Conservation (phyloP, 1,140 invertebrate genomes). For the Theocolax elegans region DNA sequence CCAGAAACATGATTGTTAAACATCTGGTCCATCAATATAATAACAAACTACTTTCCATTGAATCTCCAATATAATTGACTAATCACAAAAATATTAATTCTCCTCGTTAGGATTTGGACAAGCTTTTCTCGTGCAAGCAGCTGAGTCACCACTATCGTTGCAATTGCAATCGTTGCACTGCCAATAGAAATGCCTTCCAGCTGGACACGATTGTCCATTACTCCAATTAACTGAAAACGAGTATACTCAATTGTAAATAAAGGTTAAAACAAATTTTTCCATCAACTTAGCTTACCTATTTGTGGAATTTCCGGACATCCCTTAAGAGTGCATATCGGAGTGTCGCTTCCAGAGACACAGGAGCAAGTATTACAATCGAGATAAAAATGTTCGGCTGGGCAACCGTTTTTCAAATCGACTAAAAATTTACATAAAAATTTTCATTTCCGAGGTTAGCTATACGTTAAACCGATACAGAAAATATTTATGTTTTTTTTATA, state of each 20-base stretch:
- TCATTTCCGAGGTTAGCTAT: too few relatives aligned
- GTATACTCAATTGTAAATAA: too few relatives aligned
- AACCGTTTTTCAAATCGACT: background rate
- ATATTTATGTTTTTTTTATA: too few relatives aligned
- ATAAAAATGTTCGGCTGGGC: background rate
- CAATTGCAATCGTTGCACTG: background rate
- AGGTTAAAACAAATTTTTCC: too few relatives aligned
- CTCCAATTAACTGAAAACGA: conserved; percentile 7
- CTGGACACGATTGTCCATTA: background rate
- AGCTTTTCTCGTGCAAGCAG: background rate
- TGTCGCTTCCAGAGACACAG: background rate
- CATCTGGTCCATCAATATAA: too few relatives aligned
- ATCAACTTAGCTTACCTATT: background rate
- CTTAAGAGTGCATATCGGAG: background rate
- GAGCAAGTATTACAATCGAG: background rate
- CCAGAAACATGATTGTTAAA: too few relatives aligned
- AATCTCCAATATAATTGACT: too few relatives aligned
- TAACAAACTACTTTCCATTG: too few relatives aligned
- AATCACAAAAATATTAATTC: too few relatives aligned
- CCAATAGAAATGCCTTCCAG: background rate
- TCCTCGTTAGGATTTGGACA: background rate
- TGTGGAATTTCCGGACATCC: conserved; percentile 5
- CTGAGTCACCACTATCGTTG: background rate
- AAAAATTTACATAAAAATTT: too few relatives aligned
- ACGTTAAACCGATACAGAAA: background rate